phyloP scores from a whole-genome alignment of 1,140 invertebrate genomes.

The Hyphantria cunea region DNA sequence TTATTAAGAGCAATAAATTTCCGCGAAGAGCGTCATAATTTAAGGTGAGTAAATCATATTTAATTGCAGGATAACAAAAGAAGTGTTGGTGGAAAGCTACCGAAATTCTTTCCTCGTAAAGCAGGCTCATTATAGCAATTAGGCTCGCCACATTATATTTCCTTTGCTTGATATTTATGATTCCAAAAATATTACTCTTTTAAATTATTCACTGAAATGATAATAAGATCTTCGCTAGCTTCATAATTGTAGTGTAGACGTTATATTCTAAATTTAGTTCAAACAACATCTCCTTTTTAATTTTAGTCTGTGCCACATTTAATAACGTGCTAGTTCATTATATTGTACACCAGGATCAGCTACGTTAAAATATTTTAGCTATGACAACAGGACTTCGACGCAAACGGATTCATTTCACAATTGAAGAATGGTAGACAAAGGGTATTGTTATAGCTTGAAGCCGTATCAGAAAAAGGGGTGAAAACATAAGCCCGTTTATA shows the following conservation, averaged over 20 bases:
- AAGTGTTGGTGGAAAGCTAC: constrained; percentile 8
- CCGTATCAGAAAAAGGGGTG: constrained; percentile 16
- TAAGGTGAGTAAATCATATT: constrained; percentile 17
- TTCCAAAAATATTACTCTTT: constrained; percentile 7
- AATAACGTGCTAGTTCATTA: too few species aligned
- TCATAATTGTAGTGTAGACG: too few species aligned
- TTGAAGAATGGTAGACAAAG: constrained; percentile 23
- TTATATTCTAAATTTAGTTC: too few species aligned
- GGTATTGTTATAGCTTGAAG: constrained; percentile 16
- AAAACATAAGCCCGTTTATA: constrained; percentile 21
- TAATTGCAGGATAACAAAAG: constrained; percentile 17
- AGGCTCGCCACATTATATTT: constrained; percentile 21
- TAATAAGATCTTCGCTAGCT: too few species aligned
- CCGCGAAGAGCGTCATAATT: constrained; percentile 9
- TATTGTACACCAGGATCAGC: too few species aligned
- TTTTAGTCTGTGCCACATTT: too few species aligned
- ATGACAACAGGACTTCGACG: not conserved
- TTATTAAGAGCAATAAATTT: constrained; percentile 23
- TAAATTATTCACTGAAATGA: too few species aligned
- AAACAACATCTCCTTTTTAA: too few species aligned
- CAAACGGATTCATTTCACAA: constrained; percentile 17
- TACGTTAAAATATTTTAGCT: not conserved
- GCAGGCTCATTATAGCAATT: constrained; percentile 28
- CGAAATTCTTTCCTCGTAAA: constrained; percentile 8
- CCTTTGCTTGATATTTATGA: constrained; percentile 12